Conservation (phyloP, 2,797 vertebrate genomes). For the Trichosurus vulpecula region DNA sequence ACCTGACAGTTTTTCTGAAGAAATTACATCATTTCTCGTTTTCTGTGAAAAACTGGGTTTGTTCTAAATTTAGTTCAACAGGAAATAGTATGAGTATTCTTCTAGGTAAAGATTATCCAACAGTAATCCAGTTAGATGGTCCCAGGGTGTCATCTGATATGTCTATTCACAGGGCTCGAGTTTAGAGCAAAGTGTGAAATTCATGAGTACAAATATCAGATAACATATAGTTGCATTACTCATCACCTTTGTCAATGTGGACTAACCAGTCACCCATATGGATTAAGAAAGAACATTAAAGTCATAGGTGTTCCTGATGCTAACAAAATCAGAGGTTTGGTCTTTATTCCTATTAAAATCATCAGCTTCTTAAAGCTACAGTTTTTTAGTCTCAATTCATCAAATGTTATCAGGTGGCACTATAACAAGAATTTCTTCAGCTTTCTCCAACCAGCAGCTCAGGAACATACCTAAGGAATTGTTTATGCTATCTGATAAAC, state of each 20-base stretch:
- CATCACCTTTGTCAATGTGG: not conserved
- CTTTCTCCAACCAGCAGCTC: not conserved
- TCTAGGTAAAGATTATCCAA: conserved; percentile 35
- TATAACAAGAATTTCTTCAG: conserved; percentile 11
- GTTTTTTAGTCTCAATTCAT: not conserved
- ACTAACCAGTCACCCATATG: not conserved
- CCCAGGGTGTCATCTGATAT: not conserved
- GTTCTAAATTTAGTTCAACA: conserved; percentile 39
- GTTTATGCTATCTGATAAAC: not conserved
- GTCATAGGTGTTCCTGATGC: not conserved
- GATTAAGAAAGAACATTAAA: conserved; percentile 30
- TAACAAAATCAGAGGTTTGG: not conserved
- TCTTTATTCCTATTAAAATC: not conserved
- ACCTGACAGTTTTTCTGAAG: conserved; percentile 34
- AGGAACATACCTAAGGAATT: not conserved
- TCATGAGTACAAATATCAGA: not conserved
- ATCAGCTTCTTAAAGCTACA: not conserved
- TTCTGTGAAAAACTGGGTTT: conserved; percentile 26
- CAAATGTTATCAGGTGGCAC: not conserved
- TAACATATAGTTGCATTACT: not conserved
- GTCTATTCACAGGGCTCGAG: conserved; percentile 16
- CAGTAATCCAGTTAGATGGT: not conserved
- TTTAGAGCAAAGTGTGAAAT: not conserved
- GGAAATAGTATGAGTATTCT: conserved; percentile 6
- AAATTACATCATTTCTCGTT: not conserved